Evolutionary conservation across 2,113 vertebrate genomes (phyloP).

Genomic region (Triplophysa dalaica): DNA sequence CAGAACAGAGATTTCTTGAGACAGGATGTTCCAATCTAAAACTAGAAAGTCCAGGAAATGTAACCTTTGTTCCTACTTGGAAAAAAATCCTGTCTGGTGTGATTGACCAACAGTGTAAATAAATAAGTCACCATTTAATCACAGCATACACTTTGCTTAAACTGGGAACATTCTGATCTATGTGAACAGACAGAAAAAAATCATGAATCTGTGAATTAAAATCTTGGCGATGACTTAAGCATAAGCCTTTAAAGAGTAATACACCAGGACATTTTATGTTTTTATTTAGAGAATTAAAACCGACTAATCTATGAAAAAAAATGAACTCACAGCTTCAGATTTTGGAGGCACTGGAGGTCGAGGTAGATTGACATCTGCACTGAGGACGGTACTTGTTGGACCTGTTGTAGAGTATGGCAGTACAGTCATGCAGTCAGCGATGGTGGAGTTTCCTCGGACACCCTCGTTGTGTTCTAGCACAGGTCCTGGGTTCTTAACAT

Average conservation of each 20-base stretch:
- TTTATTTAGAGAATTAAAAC: no score
- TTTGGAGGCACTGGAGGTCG: conserved; percentile 98
- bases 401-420: conserved; percentile 72
- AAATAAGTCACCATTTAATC: conserved; percentile 28
- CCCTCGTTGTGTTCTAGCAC: conserved; percentile 76
- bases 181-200: not conserved
- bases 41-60: not conserved
- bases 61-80: conserved; percentile 10
- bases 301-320: not conserved
- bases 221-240: no score
- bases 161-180: not conserved
- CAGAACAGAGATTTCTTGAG: not conserved
- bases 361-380: conserved; percentile 82
- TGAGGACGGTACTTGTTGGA: conserved; percentile 68
- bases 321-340: conserved; percentile 96
- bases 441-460: conserved; percentile 71
- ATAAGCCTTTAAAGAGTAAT: no score
- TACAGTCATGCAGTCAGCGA: conserved; percentile 69
- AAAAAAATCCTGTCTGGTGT: not conserved
- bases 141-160: conserved; percentile 12
- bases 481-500: conserved; percentile 73
- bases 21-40: not conserved
- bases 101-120: conserved; percentile 4
- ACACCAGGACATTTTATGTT: no score
- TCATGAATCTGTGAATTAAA: not conserved